A percentile compares a stretch with the other conserved stretches of the same genome.
These are phyloP conservation scores for Darevskia nairensis DNA, from an alignment of 2,797 vertebrate species.

Conservation along the genomic window DNA sequence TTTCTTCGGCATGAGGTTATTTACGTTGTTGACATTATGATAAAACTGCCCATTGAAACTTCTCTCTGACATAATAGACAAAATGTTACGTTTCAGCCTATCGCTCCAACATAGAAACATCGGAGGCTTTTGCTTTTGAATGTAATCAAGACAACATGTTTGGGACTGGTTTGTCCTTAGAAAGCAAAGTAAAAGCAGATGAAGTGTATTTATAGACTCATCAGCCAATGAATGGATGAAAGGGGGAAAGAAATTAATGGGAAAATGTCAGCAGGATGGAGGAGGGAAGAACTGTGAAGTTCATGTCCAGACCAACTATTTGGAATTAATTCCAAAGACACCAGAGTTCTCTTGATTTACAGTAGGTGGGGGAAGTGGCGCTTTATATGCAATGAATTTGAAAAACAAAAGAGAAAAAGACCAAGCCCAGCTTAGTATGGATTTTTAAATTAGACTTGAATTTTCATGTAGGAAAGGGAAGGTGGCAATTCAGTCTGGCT, in stretches of 20 bases:
- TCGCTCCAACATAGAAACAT: constrained; percentile 74
- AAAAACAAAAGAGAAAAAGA: constrained; percentile 63
- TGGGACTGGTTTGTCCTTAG: constrained; percentile 79
- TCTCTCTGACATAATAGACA: constrained; percentile 68
- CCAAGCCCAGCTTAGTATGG: constrained; percentile 7
- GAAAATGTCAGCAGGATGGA: constrained; percentile 77
- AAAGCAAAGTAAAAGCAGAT: constrained; percentile 84
- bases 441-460: constrained; percentile 36
- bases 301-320: constrained; percentile 76
- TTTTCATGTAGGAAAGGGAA: constrained; percentile 53
- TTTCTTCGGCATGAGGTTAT: constrained; percentile 62
- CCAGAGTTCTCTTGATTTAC: constrained; percentile 70
- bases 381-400: constrained; percentile 64
- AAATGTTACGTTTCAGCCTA: constrained; percentile 75
- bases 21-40: constrained; percentile 47
- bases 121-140: constrained; percentile 74
- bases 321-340: constrained; percentile 73
- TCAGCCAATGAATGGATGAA: constrained; percentile 82
- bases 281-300: constrained; percentile 71
- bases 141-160: constrained; percentile 81
- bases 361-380: constrained; percentile 52
- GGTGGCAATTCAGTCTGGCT: constrained; percentile 39
- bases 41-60: constrained; percentile 59
- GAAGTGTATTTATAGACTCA: constrained; percentile 80
- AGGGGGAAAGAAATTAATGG: constrained; percentile 78